phyloP scores from a whole-genome alignment of 1,140 invertebrate genomes.

The Macrocentrus cingulum region DNA sequence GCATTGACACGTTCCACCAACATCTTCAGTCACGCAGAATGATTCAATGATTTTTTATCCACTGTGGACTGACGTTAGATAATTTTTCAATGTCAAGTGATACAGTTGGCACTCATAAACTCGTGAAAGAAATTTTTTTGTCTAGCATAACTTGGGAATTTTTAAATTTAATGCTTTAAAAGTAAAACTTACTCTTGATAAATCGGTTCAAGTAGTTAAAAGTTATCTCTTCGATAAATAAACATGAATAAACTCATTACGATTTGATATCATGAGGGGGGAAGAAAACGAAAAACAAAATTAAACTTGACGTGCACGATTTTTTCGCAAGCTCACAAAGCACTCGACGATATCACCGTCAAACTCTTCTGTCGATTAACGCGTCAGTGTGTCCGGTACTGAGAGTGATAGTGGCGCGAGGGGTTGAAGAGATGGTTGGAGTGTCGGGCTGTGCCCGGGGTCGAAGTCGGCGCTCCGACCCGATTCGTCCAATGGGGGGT shows the following conservation, averaged over 20 bases:
- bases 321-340: neutral
- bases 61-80: too few relatives aligned
- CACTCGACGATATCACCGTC: constrained; percentile 15
- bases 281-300: neutral
- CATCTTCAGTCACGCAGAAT: too few relatives aligned
- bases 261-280: neutral
- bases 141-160: too few relatives aligned
- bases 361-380: constrained; percentile 24
- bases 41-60: too few relatives aligned
- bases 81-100: too few relatives aligned
- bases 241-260: too few relatives aligned
- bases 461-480: constrained; percentile 24
- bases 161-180: too few relatives aligned
- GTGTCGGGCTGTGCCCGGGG: constrained; percentile 27
- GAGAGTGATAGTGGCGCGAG: constrained; percentile 9
- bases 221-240: too few relatives aligned
- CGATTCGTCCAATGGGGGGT: constrained; percentile 42
- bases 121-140: too few relatives aligned
- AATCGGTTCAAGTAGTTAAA: too few relatives aligned
- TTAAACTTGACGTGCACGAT: neutral
- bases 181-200: too few relatives aligned
- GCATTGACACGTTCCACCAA: neutral
- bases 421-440: constrained; percentile 13
- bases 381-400: constrained; percentile 3
- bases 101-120: too few relatives aligned